These are phyloP conservation scores for Danio rerio DNA, from an alignment of 2,113 vertebrate genomes.

Conservation along the genomic window DNA sequence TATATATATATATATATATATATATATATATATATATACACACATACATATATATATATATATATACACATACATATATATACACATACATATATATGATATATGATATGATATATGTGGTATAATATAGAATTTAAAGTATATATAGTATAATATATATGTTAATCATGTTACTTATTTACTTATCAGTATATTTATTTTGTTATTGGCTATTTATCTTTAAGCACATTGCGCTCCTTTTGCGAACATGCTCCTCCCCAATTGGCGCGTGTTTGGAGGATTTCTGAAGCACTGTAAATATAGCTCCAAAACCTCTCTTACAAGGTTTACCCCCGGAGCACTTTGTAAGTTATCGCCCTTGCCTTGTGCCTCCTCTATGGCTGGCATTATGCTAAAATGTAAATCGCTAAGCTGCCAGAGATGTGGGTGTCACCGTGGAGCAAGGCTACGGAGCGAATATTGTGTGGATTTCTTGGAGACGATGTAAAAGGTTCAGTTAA, in stretches of 20 bases:
- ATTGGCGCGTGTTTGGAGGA: slow-evolving; percentile 80
- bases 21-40: no score
- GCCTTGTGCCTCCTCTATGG: slow-evolving; percentile 82
- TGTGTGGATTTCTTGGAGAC: slow-evolving; percentile 49
- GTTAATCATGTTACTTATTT: no score
- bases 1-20: no score
- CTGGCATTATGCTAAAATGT: slow-evolving; percentile 83
- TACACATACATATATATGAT: no score
- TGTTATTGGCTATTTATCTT: no score
- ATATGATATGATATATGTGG: no score
- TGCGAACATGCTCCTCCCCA: slow-evolving; percentile 78
- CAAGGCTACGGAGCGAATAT: slow-evolving; percentile 74
- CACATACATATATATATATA: no score
- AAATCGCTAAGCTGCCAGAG: slow-evolving; percentile 82
- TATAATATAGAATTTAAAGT: no score
- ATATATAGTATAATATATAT: no score
- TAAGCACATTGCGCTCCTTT: no score
- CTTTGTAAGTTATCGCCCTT: slow-evolving; percentile 84
- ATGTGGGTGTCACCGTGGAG: slow-evolving; percentile 78
- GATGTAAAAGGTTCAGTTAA: slow-evolving; percentile 7
- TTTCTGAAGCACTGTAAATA: slow-evolving; percentile 79
- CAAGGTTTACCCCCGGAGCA: slow-evolving; percentile 81
- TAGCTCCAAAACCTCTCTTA: slow-evolving; percentile 84
- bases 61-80: no score
- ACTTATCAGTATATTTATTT: no score